These are phyloP conservation scores for Delichon dasypus DNA, from an alignment of 2,797 vertebrate genomes.

Conservation along the genomic window DNA sequence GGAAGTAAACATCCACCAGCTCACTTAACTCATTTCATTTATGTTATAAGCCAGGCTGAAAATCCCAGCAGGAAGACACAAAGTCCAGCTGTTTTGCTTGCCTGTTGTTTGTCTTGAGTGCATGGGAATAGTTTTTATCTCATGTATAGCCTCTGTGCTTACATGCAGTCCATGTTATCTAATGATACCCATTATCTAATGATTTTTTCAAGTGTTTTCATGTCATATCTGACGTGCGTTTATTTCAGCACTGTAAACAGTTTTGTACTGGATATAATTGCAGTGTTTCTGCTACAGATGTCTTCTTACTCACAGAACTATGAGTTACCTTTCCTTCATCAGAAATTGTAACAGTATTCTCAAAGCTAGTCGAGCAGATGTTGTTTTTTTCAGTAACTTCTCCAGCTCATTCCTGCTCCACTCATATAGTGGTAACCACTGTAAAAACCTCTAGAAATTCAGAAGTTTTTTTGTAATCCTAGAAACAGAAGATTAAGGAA, in stretches of 20 bases:
- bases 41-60: not conserved
- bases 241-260: not conserved
- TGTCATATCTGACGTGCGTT: not conserved
- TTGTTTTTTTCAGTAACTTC: not conserved
- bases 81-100: not conserved
- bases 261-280: not conserved
- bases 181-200: not conserved
- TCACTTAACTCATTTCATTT: not conserved
- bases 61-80: not conserved
- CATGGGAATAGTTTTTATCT: not conserved
- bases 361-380: not conserved
- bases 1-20: not conserved
- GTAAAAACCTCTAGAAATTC: not conserved
- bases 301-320: slow-evolving; percentile 36
- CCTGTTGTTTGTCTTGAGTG: not conserved
- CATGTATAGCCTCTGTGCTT: not conserved
- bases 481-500: not conserved
- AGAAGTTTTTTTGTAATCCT: not conserved
- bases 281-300: not conserved
- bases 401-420: not conserved
- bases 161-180: not conserved
- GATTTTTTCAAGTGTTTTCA: not conserved
- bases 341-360: slow-evolving; percentile 16
- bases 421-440: not conserved
- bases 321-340: not conserved